Evolutionary conservation across 2,797 vertebrate species (phyloP).

Genomic region (Eulemur mongoz): DNA sequence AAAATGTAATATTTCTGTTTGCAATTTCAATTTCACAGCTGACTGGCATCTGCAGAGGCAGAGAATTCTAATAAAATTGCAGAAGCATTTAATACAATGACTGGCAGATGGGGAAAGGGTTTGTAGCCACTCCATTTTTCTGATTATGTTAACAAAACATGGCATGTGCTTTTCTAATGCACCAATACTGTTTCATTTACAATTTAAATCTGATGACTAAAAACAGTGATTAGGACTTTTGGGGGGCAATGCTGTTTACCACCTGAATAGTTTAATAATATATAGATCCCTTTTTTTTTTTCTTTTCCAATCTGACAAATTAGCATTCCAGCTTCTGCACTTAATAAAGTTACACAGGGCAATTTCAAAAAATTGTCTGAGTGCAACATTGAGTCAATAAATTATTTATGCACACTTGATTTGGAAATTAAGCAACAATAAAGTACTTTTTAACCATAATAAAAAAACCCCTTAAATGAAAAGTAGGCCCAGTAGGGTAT

Average conservation of each 20-base stretch:
- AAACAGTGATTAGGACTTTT: conserved; percentile 78
- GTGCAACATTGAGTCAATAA: conserved; percentile 61
- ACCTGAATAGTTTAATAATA: conserved; percentile 78
- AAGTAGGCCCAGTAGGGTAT: conserved; percentile 14
- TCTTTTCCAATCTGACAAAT: conserved; percentile 68
- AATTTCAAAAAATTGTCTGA: conserved; percentile 78
- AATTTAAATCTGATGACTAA: conserved; percentile 83
- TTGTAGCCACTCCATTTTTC: conserved; percentile 86
- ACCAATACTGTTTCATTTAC: conserved; percentile 80
- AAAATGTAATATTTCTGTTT: conserved; percentile 89
- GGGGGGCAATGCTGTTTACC: conserved; percentile 56
- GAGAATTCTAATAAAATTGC: conserved; percentile 87
- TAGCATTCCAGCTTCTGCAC: conserved; percentile 63
- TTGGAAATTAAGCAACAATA: conserved; percentile 75
- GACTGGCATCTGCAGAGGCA: conserved; percentile 86
- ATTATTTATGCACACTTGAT: conserved; percentile 80
- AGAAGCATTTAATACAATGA: conserved; percentile 87
- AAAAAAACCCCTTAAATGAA: conserved; percentile 70
- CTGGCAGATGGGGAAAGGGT: conserved; percentile 85
- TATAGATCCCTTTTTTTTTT: conserved; percentile 35
- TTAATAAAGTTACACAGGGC: conserved; percentile 77
- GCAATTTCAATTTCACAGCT: conserved; percentile 90
- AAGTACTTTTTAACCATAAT: conserved; percentile 47
- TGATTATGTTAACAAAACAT: conserved; percentile 88
- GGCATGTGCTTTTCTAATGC: conserved; percentile 83